Evolutionary conservation across 1,140 invertebrate species (phyloP).

Genomic region (Tetragonula clypearis): DNA sequence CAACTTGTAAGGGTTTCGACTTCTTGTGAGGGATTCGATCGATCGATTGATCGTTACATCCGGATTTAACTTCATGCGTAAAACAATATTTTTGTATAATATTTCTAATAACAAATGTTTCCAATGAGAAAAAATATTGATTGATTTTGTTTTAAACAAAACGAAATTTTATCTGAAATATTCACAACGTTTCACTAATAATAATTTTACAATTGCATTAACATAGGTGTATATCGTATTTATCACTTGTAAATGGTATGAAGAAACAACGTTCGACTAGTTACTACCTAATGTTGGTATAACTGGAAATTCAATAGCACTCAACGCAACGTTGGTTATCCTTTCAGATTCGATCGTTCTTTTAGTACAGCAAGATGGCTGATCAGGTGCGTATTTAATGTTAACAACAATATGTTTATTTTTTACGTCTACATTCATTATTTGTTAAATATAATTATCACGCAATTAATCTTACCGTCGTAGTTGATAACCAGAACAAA

Average conservation of each 20-base stretch:
- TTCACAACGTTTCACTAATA: background rate
- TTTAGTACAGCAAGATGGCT: slow-evolving; percentile 73
- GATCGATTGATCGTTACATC: background rate
- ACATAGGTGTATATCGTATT: too few species aligned
- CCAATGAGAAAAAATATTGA: background rate
- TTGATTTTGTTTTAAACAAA: too few species aligned
- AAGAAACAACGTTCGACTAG: background rate
- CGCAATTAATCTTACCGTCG: background rate
- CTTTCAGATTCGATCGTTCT: slow-evolving; percentile 63
- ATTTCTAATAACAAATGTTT: too few species aligned
- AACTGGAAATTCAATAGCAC: background rate
- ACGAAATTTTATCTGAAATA: background rate
- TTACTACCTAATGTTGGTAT: background rate
- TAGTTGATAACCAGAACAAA: background rate
- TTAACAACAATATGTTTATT: slow-evolving; percentile 39
- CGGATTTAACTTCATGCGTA: background rate
- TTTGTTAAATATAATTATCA: slow-evolving; percentile 24
- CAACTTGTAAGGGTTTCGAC: background rate
- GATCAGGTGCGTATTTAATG: slow-evolving; percentile 71
- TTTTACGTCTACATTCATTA: background rate
- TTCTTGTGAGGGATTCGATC: background rate
- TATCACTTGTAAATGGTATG: too few species aligned
- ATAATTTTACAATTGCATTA: background rate
- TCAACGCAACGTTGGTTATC: background rate
- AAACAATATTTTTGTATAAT: background rate